Conservation (phyloP, 2,888 invertebrate genomes). For the Chaetoderma sp. region DNA sequence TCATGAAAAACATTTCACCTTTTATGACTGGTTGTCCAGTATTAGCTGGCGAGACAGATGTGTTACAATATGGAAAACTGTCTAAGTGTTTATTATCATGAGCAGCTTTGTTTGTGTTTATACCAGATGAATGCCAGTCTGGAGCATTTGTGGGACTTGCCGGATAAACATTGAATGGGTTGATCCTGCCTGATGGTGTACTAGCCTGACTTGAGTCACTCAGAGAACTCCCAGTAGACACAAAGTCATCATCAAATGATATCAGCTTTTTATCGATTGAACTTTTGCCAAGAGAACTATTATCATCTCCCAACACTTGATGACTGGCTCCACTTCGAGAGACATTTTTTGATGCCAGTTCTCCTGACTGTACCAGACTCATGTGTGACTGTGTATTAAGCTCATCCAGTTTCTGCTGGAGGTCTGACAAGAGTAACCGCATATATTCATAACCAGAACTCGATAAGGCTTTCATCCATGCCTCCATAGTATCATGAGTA, state of each 20-base stretch:
- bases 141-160: no score
- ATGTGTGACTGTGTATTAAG: conserved; percentile 69
- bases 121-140: no score
- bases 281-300: no score
- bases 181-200: conserved; percentile 3
- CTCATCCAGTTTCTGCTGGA: conserved; percentile 90
- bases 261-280: background rate
- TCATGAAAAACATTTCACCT: no score
- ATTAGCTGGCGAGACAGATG: no score
- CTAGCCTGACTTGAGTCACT: conserved; percentile 8
- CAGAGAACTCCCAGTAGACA: background rate
- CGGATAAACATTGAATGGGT: conserved; percentile 16
- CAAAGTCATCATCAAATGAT: conserved; percentile 4
- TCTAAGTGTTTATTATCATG: no score
- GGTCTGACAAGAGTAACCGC: conserved; percentile 92
- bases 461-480: conserved; percentile 94
- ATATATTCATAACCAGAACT: conserved; percentile 97
- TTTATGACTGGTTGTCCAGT: no score
- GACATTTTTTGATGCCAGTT: background rate
- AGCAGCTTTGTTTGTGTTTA: no score
- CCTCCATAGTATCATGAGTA: conserved; percentile 88
- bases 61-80: no score
- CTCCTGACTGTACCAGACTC: background rate
- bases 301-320: background rate
- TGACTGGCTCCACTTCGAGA: background rate